Conservation (phyloP, 2,113 vertebrate genomes). For the Lethenteron camtschaticum region DNA sequence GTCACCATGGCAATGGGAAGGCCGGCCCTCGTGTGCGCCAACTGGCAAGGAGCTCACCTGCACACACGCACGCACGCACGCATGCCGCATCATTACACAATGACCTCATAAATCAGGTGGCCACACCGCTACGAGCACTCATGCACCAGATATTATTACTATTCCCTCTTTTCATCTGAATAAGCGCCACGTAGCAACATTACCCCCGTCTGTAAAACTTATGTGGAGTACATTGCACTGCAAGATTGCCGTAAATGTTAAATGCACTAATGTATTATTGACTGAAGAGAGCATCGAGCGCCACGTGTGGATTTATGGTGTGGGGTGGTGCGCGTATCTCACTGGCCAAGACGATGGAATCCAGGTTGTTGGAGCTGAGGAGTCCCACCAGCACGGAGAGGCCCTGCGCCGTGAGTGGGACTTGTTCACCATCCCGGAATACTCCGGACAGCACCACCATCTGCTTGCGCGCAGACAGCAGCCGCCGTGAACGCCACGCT, state of each 20-base stretch:
- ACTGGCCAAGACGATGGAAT: constrained; percentile 26
- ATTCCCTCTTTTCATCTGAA: not conserved
- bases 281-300: not conserved
- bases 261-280: not conserved
- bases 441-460: constrained; percentile 31
- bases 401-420: constrained; percentile 27
- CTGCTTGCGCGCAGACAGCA: constrained; percentile 14
- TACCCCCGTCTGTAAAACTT: not conserved
- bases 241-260: not conserved
- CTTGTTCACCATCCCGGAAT: constrained; percentile 25
- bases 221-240: not conserved
- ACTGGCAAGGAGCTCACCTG: constrained; percentile 29
- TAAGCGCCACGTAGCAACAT: not conserved
- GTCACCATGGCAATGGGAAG: constrained; percentile 27
- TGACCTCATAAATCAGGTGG: too few relatives aligned
- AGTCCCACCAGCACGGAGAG: constrained; percentile 23
- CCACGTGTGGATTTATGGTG: not conserved
- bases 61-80: constrained; percentile 7
- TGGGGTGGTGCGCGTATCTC: constrained; percentile 7
- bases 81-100: too few relatives aligned
- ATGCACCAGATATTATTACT: not conserved
- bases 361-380: constrained; percentile 18
- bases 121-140: not conserved
- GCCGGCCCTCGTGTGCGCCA: constrained; percentile 27
- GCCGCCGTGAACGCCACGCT: not conserved